phyloP scores from a whole-genome alignment of 2,888 invertebrate species.

The Pherbina coryleti region DNA sequence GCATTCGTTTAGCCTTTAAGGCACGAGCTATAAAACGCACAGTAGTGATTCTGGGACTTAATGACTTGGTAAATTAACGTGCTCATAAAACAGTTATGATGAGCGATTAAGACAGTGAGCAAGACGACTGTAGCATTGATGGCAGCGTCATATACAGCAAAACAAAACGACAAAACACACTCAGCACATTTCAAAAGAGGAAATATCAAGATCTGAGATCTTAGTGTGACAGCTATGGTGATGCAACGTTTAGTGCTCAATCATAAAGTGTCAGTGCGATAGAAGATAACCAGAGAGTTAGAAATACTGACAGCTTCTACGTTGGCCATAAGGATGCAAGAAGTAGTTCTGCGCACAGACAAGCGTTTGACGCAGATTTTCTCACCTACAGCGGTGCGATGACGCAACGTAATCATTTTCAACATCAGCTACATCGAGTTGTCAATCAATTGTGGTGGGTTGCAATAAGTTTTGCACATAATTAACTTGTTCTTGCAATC shows the following conservation, averaged over 20 bases:
- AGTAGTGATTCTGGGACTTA: constrained; percentile 14
- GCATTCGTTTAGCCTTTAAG: neutral
- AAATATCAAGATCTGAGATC: neutral
- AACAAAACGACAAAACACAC: neutral
- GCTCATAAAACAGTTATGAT: constrained; percentile 24
- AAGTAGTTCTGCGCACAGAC: neutral
- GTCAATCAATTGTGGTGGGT: neutral
- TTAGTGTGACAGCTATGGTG: neutral
- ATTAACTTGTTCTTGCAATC: neutral
- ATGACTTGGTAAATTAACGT: constrained; percentile 21
- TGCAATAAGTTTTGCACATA: neutral
- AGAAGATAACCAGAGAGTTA: neutral
- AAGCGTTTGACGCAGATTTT: neutral
- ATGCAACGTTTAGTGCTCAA: constrained; percentile 13
- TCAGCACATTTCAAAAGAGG: neutral
- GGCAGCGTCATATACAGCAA: neutral
- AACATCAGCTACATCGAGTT: neutral
- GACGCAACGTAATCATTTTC: neutral
- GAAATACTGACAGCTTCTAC: neutral
- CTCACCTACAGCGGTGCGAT: neutral
- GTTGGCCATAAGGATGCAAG: neutral
- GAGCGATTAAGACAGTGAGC: neutral
- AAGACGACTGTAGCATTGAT: neutral
- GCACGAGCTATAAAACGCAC: neutral
- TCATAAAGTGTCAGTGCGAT: constrained; percentile 2